Evolutionary conservation across 2,797 vertebrate genomes (phyloP), one percentile per base, ranked within the genome.

Genomic region (Chromobotia macracanthus): DNA sequence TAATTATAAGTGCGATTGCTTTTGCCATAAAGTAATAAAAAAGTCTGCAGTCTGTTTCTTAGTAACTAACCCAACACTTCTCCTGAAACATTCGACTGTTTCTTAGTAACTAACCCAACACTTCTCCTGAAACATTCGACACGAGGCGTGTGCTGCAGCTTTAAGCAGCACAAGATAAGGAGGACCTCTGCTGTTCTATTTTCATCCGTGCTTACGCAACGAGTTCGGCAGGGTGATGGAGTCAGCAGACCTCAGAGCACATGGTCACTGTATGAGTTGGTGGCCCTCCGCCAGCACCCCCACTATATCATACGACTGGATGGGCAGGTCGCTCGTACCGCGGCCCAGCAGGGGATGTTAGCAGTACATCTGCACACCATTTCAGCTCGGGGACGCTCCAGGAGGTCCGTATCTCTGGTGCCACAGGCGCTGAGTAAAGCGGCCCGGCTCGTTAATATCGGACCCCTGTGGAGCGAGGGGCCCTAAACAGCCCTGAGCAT

Each of bases 161-260:
- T 60, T 64, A 51, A 58, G 48, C 71, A n/a, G 19, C 44, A n/a
- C n/a, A 51, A 18, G 46, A 46, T 13, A 6, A 80, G 83, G 86
- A 87, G 78, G 82, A 80, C 81, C 83, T 85, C 70, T 35, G 48
- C 76, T 18, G 25, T 81, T 79, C 82, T 82, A 84, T 86, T 86
- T 82, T 41, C 15, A 64, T 68, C 77, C 25, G 3, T 10, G 25
- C 75, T 84, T 82, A 84, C 82, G 87, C 84, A 83, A 75, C 25
- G 51, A 75, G 21, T 71, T 58, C 74, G 74, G 75, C 72, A 66
- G 74, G 58, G 53, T 53, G 28, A 72, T 56, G 28, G 48, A 81
- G 68, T 78, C 53, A 84, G 81, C 83, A 84, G 85, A 84, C 73
- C 84, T 80, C 21, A 0, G 51, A 85, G 80, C 87, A 87, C 85